Percentiles rank a stretch among this genome's conserved stretches.
Conservation (phyloP, 2,797 vertebrate genomes). For the Etheostoma perlongum region DNA sequence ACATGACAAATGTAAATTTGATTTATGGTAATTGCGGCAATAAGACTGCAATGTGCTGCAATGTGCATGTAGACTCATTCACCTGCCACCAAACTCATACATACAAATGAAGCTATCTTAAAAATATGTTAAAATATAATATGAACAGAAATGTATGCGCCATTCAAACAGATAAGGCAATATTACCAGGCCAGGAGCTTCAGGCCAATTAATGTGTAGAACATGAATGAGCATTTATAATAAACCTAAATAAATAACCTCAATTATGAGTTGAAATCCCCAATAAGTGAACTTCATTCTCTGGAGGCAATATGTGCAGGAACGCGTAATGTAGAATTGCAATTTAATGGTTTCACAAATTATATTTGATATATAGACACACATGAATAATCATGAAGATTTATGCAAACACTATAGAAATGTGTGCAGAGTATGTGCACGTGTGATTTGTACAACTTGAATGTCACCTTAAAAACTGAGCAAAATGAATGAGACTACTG, state of each 20-base stretch:
- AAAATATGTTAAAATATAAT: slow-evolving; percentile 35
- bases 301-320: slow-evolving; percentile 4
- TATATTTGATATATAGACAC: not conserved
- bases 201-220: slow-evolving; percentile 43
- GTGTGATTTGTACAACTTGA: slow-evolving; percentile 21
- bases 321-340: slow-evolving; percentile 8
- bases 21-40: slow-evolving; percentile 82
- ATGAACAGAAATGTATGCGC: slow-evolving; percentile 57
- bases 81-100: slow-evolving; percentile 76
- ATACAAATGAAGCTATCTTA: slow-evolving; percentile 76
- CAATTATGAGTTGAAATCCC: slow-evolving; percentile 36
- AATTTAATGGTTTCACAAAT: slow-evolving; percentile 37
- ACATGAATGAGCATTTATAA: slow-evolving; percentile 9
- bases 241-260: slow-evolving; percentile 42
- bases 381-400: slow-evolving; percentile 13
- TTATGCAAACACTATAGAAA: not conserved
- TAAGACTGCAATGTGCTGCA: slow-evolving; percentile 57
- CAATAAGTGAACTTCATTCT: slow-evolving; percentile 36
- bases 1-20: slow-evolving; percentile 81
- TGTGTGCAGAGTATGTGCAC: not conserved
- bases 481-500: slow-evolving; percentile 28
- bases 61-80: slow-evolving; percentile 64
- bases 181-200: slow-evolving; percentile 38
- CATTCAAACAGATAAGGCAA: slow-evolving; percentile 58
- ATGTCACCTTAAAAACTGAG: slow-evolving; percentile 36